Percentiles rank a stretch among this genome's conserved stretches.
Evolutionary conservation across 2,888 invertebrate species (phyloP).

Genomic region (Zaprionus lineosus): DNA sequence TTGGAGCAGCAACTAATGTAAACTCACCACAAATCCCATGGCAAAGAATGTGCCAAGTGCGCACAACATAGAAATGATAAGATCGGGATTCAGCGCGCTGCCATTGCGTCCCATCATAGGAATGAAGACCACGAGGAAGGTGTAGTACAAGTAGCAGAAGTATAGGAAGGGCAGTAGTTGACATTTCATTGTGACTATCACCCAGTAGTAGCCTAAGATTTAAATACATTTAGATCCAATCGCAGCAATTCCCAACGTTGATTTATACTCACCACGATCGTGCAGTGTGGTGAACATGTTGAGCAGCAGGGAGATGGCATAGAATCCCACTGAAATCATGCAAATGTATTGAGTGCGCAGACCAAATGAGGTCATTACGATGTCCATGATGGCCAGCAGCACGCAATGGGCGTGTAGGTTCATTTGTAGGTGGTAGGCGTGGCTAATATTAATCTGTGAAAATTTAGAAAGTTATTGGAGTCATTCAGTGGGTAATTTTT

Average conservation of each 20-base stretch:
- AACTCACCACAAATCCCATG: constrained; percentile 80
- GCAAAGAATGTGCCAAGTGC: constrained; percentile 73
- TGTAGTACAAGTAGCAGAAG: constrained; percentile 83
- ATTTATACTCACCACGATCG: constrained; percentile 67
- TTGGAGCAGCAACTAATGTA: neutral
- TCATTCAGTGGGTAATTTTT: no score
- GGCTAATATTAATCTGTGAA: constrained; percentile 66
- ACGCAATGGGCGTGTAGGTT: constrained; percentile 80
- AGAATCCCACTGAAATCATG: constrained; percentile 77
- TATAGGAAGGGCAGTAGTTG: constrained; percentile 83
- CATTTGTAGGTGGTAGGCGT: constrained; percentile 76
- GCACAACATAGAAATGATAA: constrained; percentile 83
- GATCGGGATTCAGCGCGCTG: constrained; percentile 84
- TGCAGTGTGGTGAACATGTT: constrained; percentile 76
- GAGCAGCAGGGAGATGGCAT: constrained; percentile 66
- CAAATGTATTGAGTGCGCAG: constrained; percentile 79
- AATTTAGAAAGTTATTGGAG: no score
- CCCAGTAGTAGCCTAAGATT: constrained; percentile 66
- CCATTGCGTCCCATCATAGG: constrained; percentile 86
- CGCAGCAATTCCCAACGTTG: no score
- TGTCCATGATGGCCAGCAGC: constrained; percentile 65
- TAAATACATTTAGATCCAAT: no score
- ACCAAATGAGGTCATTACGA: constrained; percentile 65
- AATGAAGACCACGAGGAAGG: constrained; percentile 84
- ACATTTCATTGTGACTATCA: constrained; percentile 76